Evolutionary conservation across 2,888 invertebrate species (phyloP), one percentile per base, ranked within the genome.

Genomic region (Conistra vaccinii): DNA sequence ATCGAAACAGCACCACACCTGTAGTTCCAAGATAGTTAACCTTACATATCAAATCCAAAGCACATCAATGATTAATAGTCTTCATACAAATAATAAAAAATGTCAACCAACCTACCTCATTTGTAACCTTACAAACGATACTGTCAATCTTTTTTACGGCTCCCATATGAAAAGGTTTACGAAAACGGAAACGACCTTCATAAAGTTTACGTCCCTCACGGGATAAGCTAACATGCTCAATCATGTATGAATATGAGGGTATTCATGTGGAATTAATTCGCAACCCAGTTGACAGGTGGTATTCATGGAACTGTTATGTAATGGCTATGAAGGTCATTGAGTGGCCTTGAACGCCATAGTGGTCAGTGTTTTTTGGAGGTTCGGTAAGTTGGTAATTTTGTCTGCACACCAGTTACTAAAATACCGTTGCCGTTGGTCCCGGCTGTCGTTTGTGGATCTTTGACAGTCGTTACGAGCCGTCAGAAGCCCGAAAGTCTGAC

Each of bases 171-270:
- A 55, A 48, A 45, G 10, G 62, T 67, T 78, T 51, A n/a, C 66
- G 57, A 67, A 70, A 78, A 60, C 69, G 69, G 57, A 81, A 63
- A 70, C 67, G 57, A 35, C 73, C 77, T 82, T 80, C 80, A 48
- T 70, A 74, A 80, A 84, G 35, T 84, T 81, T 60, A 69, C 48
- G 58, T 69, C 39, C 39, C 69, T 35, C 62, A 20, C 9, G 79
- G 75, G 84, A 66, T 75, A 65, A 65, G 45, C n/a, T 69, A 55
- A 70, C 69, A 39, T 67, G 83, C 32, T 85, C 78, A 69, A 60
- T 78, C 85, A 82, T 69, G 81, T 75, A 80, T 75, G 58, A 81
- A 69, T 85, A 81, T 58, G 57, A 42, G 35, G 51, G 76, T 51
- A 84, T 67, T 81, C 85, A 66, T 58, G 71, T 63, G 76, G 81